Conservation (phyloP, 2,888 invertebrate species). For the Eupithecia subfuscata region DNA sequence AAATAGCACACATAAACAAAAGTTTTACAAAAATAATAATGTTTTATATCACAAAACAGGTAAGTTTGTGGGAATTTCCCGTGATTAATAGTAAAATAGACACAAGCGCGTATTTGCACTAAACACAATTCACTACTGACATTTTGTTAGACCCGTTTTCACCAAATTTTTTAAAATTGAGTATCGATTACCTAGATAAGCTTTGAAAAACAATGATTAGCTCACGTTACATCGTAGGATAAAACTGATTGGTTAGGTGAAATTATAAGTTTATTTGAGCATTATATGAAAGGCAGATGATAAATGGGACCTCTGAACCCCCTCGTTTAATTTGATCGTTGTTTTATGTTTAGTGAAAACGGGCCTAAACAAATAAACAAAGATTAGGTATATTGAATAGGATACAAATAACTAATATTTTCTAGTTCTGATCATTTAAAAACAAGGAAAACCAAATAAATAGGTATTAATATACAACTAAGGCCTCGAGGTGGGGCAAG, state of each 20-base stretch:
- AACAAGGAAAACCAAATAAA: neutral
- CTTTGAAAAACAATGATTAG: neutral
- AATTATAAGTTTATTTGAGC: too few species aligned
- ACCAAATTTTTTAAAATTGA: too few species aligned
- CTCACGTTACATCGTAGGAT: neutral
- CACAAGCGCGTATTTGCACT: neutral
- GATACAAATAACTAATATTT: neutral
- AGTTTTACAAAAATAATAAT: conserved; percentile 46
- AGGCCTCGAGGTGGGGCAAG: neutral
- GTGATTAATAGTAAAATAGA: conserved; percentile 25
- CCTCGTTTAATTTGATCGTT: neutral
- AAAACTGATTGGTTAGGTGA: too few species aligned
- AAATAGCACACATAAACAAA: conserved; percentile 52
- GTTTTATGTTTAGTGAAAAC: neutral
- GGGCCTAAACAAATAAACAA: neutral
- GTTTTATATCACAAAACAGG: conserved; percentile 58
- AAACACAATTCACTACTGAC: neutral
- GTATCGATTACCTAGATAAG: too few species aligned
- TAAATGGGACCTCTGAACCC: neutral
- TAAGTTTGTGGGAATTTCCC: conserved; percentile 45
- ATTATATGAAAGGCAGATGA: too few species aligned
- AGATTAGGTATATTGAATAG: conserved; percentile 4
- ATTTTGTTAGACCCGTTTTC: neutral
- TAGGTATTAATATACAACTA: neutral
- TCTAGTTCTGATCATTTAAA: neutral